Percentiles rank a stretch among this genome's conserved stretches.
These are phyloP conservation scores for Drosophila tropicalis DNA, from an alignment of 1,140 invertebrate species.

Conservation along the genomic window DNA sequence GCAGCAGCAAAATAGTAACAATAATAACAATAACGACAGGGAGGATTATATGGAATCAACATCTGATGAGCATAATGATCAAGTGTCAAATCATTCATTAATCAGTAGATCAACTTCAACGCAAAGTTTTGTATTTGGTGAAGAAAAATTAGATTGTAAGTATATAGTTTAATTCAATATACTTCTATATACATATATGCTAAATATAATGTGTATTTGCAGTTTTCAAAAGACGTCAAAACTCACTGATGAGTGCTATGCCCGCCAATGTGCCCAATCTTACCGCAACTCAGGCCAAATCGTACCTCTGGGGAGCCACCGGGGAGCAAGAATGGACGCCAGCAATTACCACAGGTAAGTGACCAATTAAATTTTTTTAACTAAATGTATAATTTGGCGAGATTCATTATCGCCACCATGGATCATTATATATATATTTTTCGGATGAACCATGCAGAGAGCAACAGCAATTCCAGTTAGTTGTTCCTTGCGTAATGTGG, in stretches of 20 bases:
- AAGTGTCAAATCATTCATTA: constrained; percentile 60
- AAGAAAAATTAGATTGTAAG: constrained; percentile 70
- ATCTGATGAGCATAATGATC: constrained; percentile 57
- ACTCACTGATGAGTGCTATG: constrained; percentile 59
- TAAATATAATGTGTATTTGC: neutral
- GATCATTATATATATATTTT: too few species aligned
- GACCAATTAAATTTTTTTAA: constrained; percentile 9
- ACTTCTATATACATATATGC: neutral
- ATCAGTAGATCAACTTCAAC: constrained; percentile 53
- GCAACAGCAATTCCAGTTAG: neutral
- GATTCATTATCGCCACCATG: constrained; percentile 44
- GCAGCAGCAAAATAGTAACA: constrained; percentile 36
- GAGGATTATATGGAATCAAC: constrained; percentile 40
- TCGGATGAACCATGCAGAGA: neutral
- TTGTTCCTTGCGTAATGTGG: constrained; percentile 36
- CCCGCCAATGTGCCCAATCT: constrained; percentile 61
- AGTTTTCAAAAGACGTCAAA: constrained; percentile 71
- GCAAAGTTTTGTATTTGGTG: constrained; percentile 47
- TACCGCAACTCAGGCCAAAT: constrained; percentile 86
- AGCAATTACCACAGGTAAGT: constrained; percentile 94
- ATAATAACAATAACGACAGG: constrained; percentile 61
- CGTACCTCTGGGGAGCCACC: constrained; percentile 94
- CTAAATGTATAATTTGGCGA: constrained; percentile 16
- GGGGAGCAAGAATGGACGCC: constrained; percentile 97
- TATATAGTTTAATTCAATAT: neutral